Conservation (phyloP, 2,113 vertebrate genomes). For the Chiloscyllium plagiosum region DNA sequence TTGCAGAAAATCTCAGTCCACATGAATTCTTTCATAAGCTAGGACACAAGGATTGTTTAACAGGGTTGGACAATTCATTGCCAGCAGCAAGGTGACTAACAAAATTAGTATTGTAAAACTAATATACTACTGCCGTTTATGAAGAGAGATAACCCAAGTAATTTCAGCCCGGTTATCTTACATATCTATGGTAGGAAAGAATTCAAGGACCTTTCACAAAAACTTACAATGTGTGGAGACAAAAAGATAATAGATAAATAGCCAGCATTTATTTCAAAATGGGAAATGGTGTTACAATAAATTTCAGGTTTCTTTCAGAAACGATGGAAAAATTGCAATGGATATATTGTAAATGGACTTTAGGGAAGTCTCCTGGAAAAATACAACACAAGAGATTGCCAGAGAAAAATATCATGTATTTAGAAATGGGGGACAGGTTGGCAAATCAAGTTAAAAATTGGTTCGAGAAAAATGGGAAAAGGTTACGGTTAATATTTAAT, state of each 20-base stretch:
- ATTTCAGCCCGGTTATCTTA: not conserved
- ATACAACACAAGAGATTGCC: not conserved
- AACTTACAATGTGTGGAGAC: not conserved
- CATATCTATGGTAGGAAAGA: too few species aligned
- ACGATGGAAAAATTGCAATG: not conserved
- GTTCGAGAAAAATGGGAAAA: not conserved
- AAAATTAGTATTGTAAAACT: not conserved
- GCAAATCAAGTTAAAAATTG: not conserved
- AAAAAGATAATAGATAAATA: not conserved
- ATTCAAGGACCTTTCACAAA: not conserved
- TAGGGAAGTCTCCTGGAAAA: not conserved
- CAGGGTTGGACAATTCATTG: not conserved
- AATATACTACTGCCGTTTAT: not conserved
- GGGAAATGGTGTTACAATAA: not conserved
- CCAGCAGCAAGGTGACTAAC: not conserved
- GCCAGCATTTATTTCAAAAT: not conserved
- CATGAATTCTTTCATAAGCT: not conserved
- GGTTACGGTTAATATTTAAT: not conserved
- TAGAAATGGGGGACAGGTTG: not conserved
- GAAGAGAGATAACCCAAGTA: not conserved
- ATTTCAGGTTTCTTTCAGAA: not conserved
- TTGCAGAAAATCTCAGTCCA: not conserved
- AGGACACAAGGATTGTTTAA: not conserved
- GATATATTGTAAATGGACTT: not conserved
- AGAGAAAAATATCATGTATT: not conserved